Percentiles rank a stretch among this genome's conserved stretches.
Evolutionary conservation across 2,888 invertebrate species (phyloP).

Genomic region (Pheosia tremula): DNA sequence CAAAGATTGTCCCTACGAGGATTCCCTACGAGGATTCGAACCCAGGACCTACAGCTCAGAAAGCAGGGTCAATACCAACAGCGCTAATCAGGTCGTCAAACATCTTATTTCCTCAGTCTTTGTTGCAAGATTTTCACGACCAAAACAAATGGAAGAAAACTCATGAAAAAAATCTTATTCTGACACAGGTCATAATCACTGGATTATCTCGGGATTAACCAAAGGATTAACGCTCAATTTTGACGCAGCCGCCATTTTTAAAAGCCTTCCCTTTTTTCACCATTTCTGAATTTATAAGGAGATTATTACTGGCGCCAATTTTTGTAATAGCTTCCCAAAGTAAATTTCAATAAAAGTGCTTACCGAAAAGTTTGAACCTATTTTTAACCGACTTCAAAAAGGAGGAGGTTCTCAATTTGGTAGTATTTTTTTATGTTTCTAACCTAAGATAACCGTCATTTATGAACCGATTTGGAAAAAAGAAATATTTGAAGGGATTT

Average conservation of each 20-base stretch:
- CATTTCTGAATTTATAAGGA: conserved; percentile 20
- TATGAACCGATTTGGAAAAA: no score
- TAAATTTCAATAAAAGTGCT: background rate
- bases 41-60: no score
- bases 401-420: no score
- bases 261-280: conserved; percentile 22
- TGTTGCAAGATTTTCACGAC: background rate
- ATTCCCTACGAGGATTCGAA: no score
- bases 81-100: no score
- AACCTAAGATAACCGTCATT: no score
- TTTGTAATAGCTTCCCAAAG: conserved; percentile 11
- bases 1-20: no score
- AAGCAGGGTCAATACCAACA: no score
- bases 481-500: no score
- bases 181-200: conserved; percentile 35
- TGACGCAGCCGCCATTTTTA: conserved; percentile 33
- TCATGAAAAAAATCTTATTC: conserved; percentile 26
- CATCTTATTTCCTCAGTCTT: no score
- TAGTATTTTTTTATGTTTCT: no score
- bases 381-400: no score
- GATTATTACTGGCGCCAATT: conserved; percentile 18
- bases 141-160: background rate
- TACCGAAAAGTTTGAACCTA: background rate
- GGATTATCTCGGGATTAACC: conserved; percentile 24
- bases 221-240: conserved; percentile 36